Conservation (phyloP, 2,797 vertebrate genomes). For the Rallus crepitans region DNA sequence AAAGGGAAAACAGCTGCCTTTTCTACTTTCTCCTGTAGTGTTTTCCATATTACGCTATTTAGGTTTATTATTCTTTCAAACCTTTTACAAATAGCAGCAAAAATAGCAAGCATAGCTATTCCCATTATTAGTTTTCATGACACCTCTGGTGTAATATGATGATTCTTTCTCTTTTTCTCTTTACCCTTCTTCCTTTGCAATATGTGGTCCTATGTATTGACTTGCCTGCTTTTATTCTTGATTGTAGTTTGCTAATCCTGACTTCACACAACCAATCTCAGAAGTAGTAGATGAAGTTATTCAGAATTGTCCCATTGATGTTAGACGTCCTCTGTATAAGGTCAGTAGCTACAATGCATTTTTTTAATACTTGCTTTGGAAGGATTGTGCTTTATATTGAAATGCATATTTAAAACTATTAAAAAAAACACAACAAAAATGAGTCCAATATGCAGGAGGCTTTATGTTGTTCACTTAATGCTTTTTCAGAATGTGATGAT, state of each 20-base stretch:
- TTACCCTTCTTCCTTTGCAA: not conserved
- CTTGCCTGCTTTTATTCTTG: constrained; percentile 7
- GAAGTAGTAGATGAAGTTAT: constrained; percentile 99
- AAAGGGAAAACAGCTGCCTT: not conserved
- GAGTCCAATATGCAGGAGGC: not conserved
- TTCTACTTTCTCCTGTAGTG: not conserved
- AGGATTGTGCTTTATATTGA: not conserved
- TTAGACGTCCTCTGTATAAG: constrained; percentile 97
- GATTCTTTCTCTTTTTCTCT: not conserved
- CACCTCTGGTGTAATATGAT: not conserved
- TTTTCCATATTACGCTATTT: not conserved
- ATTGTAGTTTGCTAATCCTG: constrained; percentile 95
- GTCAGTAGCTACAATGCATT: constrained; percentile 70
- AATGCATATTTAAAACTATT: not conserved
- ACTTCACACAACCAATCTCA: constrained; percentile 98
- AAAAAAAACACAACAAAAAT: not conserved
- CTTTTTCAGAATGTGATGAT: not conserved
- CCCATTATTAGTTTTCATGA: not conserved
- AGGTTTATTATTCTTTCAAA: not conserved
- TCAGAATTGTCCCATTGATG: constrained; percentile 98
- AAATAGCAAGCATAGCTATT: not conserved
- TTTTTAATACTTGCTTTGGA: not conserved
- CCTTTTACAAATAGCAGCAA: not conserved
- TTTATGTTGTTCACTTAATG: not conserved
- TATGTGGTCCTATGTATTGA: not conserved